phyloP scores from a whole-genome alignment of 2,797 vertebrate species.

The Heterohyrax brucei region DNA sequence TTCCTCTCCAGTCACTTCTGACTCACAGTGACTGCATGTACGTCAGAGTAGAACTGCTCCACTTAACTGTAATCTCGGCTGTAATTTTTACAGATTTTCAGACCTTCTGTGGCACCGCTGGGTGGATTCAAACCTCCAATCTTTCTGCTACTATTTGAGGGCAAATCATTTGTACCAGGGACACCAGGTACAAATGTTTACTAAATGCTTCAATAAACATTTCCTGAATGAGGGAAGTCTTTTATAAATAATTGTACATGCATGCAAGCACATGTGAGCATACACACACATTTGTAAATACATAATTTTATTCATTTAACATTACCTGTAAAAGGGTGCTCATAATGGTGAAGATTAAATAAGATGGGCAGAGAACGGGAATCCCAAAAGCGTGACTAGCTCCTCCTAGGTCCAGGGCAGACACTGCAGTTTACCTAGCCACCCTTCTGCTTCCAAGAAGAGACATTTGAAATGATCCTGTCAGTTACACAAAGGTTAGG shows the following conservation, averaged over 20 bases:
- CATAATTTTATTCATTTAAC: conserved; percentile 48
- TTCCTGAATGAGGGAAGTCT: not conserved
- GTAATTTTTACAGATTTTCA: not conserved
- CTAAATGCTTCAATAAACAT: not conserved
- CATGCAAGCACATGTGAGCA: not conserved
- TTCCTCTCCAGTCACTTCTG: not conserved
- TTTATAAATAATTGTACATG: not conserved
- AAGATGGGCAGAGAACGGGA: not conserved
- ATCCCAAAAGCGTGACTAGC: not conserved
- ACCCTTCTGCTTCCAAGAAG: not conserved
- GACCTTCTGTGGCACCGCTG: not conserved
- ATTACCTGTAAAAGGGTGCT: not conserved
- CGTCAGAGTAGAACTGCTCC: not conserved
- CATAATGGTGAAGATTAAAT: not conserved
- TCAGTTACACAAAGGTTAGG: not conserved
- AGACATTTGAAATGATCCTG: not conserved
- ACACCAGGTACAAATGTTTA: not conserved
- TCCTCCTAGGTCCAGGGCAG: not conserved
- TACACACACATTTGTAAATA: not conserved
- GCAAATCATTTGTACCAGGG: not conserved
- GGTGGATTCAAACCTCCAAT: not conserved
- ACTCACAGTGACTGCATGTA: not conserved
- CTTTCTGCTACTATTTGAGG: not conserved
- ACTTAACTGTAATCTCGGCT: not conserved
- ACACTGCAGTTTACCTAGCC: not conserved